These are phyloP conservation scores for Seira ritae DNA, from an alignment of 2,888 invertebrate genomes.

Conservation along the genomic window DNA sequence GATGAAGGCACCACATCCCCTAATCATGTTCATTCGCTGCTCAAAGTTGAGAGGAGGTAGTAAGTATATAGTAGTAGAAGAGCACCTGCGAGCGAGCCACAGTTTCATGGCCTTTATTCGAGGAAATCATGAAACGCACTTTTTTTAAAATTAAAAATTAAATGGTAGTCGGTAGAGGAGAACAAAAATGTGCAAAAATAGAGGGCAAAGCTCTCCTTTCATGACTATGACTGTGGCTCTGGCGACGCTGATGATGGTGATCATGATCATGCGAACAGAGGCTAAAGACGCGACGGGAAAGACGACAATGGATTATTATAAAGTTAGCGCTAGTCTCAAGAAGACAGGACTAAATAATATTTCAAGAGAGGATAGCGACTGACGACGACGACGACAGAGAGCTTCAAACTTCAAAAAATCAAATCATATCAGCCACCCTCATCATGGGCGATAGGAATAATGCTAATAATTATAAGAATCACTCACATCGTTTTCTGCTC, in stretches of 20 bases:
- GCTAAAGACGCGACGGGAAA: no score
- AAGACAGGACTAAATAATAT: no score
- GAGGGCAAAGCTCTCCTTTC: conserved; percentile 54
- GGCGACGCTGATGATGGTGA: no score
- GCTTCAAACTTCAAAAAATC: no score
- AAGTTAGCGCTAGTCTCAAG: no score
- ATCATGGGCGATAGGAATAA: background rate
- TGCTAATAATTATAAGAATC: conserved; percentile 28
- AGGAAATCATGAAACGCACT: background rate
- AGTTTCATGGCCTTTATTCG: background rate
- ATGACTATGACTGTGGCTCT: background rate
- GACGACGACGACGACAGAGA: no score
- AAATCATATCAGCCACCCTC: no score
- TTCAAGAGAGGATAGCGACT: no score
- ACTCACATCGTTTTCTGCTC: background rate
- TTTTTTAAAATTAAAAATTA: no score
- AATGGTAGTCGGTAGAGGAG: background rate
- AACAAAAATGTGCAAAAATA: conserved; percentile 37
- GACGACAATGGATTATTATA: no score
- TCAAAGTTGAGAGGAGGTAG: background rate
- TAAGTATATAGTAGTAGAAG: conserved; percentile 10
- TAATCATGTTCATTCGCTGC: background rate
- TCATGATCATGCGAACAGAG: no score
- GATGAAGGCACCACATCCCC: background rate
- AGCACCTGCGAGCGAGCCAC: background rate